Evolutionary conservation across 2,797 vertebrate species (phyloP), one percentile per base, ranked within the genome.

Genomic region (Taeniopygia guttata): DNA sequence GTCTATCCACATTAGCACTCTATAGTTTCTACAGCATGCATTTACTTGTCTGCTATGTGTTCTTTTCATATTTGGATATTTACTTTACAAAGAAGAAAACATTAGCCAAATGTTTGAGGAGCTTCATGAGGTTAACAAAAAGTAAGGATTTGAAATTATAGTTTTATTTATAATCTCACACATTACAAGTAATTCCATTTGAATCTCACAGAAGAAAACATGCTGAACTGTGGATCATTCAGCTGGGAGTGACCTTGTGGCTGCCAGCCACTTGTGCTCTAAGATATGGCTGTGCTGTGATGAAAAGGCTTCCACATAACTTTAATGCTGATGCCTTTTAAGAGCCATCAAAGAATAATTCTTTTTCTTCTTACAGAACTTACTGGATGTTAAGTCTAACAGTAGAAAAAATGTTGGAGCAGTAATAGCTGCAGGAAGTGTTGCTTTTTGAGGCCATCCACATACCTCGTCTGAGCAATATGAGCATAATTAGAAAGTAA

Each of bases 371-470:
- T 60, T 54, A 17, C 30, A 77, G 25, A 46, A 40, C 5, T 62
- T 62, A 40, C 20, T 54, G 55, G 16, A 34, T 54, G 11, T 46
- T 18, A 69, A 69, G n/a, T 84, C 30, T 77, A 93, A 76, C 19
- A 75, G 52, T 74, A 85, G 29, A 19, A 34, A 63, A 63, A 94
- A 89, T 36, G 46, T 79, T 75, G 69, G 45, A 76, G 55, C 42
- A 46, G 6, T 89, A 69, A 82, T 74, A 42, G 43, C 68, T 95
- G 70, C 52, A 87, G 60, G 49, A 55, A 63, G 11, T 62, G 18
- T 76, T 90, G 40, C 49, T 85, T 95, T 91, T 86, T 69, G 43
- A 93, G 83, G 42, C 46, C 69, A 22, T 95, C 77, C 67, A 9
- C 92, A 46, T 86, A 67, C 58, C 42, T 90, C 25, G 66, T 85